These are phyloP conservation scores for Synanthedon andrenaeformis DNA, from an alignment of 2,888 invertebrate species.

Conservation along the genomic window DNA sequence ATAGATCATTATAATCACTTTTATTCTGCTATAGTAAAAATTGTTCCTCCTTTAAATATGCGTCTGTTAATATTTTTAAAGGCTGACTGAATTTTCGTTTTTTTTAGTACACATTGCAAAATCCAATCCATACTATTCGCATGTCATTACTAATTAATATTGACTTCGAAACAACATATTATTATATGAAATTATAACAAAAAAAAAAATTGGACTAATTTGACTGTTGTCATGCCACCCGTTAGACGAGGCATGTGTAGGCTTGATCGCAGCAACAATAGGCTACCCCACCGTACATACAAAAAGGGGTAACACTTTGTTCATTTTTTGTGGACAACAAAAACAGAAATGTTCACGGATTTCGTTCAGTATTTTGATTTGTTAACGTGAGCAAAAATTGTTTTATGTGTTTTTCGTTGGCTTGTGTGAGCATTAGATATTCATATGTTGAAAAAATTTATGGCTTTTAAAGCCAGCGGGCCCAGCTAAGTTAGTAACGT, in stretches of 20 bases:
- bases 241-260: constrained; percentile 41
- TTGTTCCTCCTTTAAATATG: too few relatives aligned
- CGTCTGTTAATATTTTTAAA: too few relatives aligned
- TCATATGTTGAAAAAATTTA: not conserved
- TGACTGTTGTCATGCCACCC: constrained; percentile 51
- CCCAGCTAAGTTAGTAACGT: too few relatives aligned
- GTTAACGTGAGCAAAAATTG: constrained; percentile 35
- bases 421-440: not conserved
- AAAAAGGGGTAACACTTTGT: constrained; percentile 28
- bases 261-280: constrained; percentile 48
- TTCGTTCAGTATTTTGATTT: constrained; percentile 43
- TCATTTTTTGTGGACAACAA: constrained; percentile 44
- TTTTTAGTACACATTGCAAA: too few relatives aligned
- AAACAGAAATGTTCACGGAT: constrained; percentile 46
- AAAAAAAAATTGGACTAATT: constrained; percentile 58
- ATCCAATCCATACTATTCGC: not conserved
- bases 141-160: not conserved
- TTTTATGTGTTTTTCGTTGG: constrained; percentile 9
- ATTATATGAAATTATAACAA: constrained; percentile 22
- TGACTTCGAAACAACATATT: not conserved
- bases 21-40: too few relatives aligned
- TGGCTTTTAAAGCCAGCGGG: not conserved
- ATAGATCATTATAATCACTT: too few relatives aligned
- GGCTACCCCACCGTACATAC: constrained; percentile 32
- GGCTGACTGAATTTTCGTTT: too few relatives aligned